Percentiles rank a stretch among this genome's conserved stretches.
Evolutionary conservation across 1,140 invertebrate species (phyloP).

Genomic region (Mya arenaria): DNA sequence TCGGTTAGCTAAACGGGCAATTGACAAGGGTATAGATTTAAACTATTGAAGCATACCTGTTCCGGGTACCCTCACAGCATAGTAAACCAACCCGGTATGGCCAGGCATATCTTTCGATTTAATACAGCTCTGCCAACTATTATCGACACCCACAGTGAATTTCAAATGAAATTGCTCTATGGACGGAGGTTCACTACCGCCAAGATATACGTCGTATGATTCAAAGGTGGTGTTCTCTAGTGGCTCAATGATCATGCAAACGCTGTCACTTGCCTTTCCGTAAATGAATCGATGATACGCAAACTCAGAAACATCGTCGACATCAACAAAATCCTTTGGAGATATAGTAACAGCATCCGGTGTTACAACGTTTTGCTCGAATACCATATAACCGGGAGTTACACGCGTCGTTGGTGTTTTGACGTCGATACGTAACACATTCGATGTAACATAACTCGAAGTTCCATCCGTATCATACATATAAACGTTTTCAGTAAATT

Average conservation of each 20-base stretch:
- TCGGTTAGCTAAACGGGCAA: too few relatives aligned
- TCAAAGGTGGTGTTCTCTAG: background rate
- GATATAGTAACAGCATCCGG: background rate
- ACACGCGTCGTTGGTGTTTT: background rate
- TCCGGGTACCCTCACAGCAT: slow-evolving; percentile 15
- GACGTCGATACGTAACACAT: slow-evolving; percentile 31
- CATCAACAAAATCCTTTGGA: background rate
- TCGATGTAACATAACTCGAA: slow-evolving; percentile 30
- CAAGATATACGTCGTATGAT: slow-evolving; percentile 17
- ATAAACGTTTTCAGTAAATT: too few relatives aligned
- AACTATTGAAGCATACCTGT: slow-evolving; percentile 18
- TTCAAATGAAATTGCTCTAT: slow-evolving; percentile 25
- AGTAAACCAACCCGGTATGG: slow-evolving; percentile 14
- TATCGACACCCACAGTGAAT: background rate
- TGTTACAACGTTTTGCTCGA: slow-evolving; percentile 28
- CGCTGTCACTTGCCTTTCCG: background rate
- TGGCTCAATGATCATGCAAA: slow-evolving; percentile 31
- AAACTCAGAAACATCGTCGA: slow-evolving; percentile 47
- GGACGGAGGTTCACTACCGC: background rate
- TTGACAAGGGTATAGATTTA: too few relatives aligned
- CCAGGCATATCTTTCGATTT: slow-evolving; percentile 5
- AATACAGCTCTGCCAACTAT: slow-evolving; percentile 24
- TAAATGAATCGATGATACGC: slow-evolving; percentile 37
- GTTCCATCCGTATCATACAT: slow-evolving; percentile 46
- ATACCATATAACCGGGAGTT: slow-evolving; percentile 11